Percentiles rank a stretch among this genome's conserved stretches.
Conservation (phyloP, 2,797 vertebrate species). For the Tiaroga cobitis region DNA sequence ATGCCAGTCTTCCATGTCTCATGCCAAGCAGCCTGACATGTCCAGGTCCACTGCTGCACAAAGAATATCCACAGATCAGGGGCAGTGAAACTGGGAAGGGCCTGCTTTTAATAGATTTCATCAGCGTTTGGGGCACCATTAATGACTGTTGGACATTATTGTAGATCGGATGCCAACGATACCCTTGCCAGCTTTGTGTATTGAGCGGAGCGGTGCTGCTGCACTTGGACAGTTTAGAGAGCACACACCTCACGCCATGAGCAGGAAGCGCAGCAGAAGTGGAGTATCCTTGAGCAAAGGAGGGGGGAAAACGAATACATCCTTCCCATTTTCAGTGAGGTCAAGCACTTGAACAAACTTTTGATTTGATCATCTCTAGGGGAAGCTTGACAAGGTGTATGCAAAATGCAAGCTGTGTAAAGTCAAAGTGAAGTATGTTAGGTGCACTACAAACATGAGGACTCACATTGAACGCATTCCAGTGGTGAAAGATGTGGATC, state of each 20-base stretch:
- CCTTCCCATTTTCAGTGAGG: neutral
- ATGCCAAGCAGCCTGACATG: conserved; percentile 49
- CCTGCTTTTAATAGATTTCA: conserved; percentile 42
- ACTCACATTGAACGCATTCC: neutral
- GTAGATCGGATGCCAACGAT: conserved; percentile 10
- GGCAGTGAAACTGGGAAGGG: conserved; percentile 2
- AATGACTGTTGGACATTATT: conserved; percentile 11
- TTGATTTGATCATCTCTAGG: neutral
- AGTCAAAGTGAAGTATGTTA: neutral
- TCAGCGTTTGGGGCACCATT: conserved; percentile 29
- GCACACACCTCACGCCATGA: neutral
- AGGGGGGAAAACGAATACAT: neutral
- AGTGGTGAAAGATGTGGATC: neutral
- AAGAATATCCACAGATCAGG: conserved; percentile 48
- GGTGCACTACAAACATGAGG: neutral
- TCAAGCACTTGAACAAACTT: neutral
- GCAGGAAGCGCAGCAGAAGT: neutral
- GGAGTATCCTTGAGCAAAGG: neutral
- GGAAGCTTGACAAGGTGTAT: neutral
- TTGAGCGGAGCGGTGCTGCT: neutral
- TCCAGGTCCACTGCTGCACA: conserved; percentile 37
- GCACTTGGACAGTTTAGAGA: neutral
- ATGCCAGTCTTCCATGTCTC: conserved; percentile 42
- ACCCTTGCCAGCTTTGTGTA: conserved; percentile 5
- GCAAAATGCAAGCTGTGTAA: neutral